A percentile compares a stretch with the other conserved stretches of the same genome.
These are phyloP conservation scores for Actenoides lindsayi DNA, from an alignment of 2,113 vertebrate genomes.

Conservation along the genomic window DNA sequence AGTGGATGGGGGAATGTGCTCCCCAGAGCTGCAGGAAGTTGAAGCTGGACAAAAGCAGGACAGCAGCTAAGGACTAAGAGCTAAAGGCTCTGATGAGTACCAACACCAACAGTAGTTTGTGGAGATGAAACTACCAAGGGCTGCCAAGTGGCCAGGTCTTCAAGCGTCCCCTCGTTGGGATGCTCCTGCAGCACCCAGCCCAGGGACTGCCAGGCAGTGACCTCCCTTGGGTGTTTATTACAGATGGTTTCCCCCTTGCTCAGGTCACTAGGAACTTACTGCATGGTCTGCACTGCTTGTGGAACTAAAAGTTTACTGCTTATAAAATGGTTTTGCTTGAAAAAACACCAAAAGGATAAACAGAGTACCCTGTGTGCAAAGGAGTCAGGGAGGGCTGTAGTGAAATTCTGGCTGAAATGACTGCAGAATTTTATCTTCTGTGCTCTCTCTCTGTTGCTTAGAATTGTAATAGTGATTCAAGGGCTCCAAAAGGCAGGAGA, in stretches of 20 bases:
- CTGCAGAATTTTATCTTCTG: neutral
- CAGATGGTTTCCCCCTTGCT: neutral
- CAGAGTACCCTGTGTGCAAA: neutral
- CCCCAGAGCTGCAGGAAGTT: neutral
- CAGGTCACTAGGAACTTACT: neutral
- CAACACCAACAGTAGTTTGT: neutral
- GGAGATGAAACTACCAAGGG: neutral
- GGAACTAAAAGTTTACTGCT: neutral
- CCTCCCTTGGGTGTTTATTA: neutral
- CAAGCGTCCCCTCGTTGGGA: neutral
- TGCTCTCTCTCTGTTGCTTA: neutral
- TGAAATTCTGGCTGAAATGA: neutral
- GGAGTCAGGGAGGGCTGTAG: neutral
- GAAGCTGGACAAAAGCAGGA: neutral
- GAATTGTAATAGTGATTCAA: neutral
- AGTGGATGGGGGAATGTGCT: constrained; percentile 1
- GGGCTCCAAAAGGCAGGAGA: neutral
- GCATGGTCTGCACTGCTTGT: neutral
- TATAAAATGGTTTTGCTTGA: neutral
- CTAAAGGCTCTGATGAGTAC: neutral
- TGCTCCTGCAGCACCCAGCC: neutral
- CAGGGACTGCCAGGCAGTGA: neutral
- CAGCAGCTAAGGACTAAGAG: neutral
- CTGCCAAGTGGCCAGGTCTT: neutral
- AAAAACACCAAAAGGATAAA: neutral